A percentile compares a stretch with the other conserved stretches of the same genome.
phyloP scores from a whole-genome alignment of 2,888 invertebrate species.

The Drosophila recens region DNA sequence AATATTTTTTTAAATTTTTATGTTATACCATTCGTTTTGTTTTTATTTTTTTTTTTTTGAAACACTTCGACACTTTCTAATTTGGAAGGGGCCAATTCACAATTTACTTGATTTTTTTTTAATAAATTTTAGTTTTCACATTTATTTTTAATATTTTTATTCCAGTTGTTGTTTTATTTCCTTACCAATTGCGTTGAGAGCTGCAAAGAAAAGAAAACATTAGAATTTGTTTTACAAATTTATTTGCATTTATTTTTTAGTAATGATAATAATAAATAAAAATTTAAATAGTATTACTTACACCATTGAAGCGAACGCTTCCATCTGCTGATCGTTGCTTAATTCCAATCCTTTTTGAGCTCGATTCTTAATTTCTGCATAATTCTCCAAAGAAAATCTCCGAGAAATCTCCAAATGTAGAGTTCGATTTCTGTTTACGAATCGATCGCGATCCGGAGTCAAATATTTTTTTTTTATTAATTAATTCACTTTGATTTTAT shows the following conservation, averaged over 20 bases:
- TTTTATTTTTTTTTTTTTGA: neutral
- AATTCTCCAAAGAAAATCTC: constrained; percentile 58
- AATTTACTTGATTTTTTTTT: constrained; percentile 10
- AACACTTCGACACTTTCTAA: constrained; percentile 39
- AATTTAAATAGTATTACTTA: constrained; percentile 49
- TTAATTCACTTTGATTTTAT: constrained; percentile 30
- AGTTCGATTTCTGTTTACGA: constrained; percentile 36
- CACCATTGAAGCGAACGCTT: constrained; percentile 65
- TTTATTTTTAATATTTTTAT: constrained; percentile 28
- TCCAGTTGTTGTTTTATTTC: constrained; percentile 54
- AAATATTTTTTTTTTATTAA: constrained; percentile 28
- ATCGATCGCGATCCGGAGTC: constrained; percentile 47
- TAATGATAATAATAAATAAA: neutral
- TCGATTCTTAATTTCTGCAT: constrained; percentile 67
- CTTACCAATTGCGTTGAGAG: constrained; percentile 69
- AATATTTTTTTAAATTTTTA: neutral
- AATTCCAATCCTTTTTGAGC: constrained; percentile 63
- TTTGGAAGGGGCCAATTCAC: constrained; percentile 32
- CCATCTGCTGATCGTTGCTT: constrained; percentile 49
- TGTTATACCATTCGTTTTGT: constrained; percentile 7
- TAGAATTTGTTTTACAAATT: neutral
- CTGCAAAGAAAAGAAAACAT: constrained; percentile 40
- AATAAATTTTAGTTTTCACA: constrained; percentile 27
- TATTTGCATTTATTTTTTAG: no score
- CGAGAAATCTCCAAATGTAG: constrained; percentile 20